Evolutionary conservation across 2,888 invertebrate species (phyloP).

Genomic region (Exephanes ischioxanthus): DNA sequence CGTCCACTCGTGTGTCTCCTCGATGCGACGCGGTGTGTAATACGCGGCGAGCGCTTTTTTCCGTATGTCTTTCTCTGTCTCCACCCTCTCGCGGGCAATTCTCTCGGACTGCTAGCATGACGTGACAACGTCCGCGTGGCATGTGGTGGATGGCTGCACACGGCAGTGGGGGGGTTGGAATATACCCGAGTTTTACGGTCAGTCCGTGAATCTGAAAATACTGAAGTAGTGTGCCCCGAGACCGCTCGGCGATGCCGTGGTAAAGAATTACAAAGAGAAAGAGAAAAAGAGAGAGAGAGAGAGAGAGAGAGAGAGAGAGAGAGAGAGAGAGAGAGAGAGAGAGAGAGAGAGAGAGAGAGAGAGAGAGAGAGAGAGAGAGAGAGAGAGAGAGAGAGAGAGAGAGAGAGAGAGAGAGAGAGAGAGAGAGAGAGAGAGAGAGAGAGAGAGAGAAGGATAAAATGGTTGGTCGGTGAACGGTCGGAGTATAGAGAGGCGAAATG

Average conservation of each 20-base stretch:
- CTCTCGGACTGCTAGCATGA: slow-evolving; percentile 19
- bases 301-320: no score
- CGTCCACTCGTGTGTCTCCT: slow-evolving; percentile 1
- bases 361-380: no score
- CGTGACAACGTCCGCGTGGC: slow-evolving; percentile 45
- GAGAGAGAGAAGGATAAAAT: no score
- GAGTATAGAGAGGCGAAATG: no score
- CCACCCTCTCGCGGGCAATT: neutral
- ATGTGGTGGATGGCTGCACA: slow-evolving; percentile 11
- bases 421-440: neutral
- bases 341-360: no score
- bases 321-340: no score
- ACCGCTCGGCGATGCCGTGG: slow-evolving; percentile 11
- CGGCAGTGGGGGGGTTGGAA: neutral
- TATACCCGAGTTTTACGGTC: neutral
- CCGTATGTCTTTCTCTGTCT: neutral
- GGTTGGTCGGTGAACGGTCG: no score
- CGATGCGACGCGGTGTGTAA: slow-evolving; percentile 9
- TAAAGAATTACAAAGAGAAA: slow-evolving; percentile 13
- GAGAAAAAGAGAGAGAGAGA: no score
- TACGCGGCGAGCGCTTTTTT: slow-evolving; percentile 1
- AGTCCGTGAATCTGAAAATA: slow-evolving; percentile 32
- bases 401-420: no score
- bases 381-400: no score
- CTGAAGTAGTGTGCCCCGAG: slow-evolving; percentile 13